phyloP scores from a whole-genome alignment of 1,140 invertebrate genomes.

The Heterodera schachtii region DNA sequence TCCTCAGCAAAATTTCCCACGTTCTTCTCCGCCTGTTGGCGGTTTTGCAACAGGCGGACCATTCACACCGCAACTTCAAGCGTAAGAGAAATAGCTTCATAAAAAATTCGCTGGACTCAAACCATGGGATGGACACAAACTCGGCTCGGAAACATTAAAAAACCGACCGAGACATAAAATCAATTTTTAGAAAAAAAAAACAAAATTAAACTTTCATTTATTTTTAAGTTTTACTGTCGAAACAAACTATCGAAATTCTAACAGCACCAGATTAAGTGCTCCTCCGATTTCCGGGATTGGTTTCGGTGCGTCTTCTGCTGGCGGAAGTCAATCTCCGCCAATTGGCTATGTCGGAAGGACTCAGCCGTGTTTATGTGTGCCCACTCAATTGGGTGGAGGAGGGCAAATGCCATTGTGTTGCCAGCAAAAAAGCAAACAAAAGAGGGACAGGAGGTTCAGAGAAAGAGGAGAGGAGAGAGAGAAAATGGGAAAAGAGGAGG shows the following conservation, averaged over 20 bases:
- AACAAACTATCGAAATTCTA: no score
- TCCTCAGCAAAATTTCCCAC: not conserved
- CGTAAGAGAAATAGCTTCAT: not conserved
- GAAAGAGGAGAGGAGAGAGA: not conserved
- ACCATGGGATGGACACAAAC: no score
- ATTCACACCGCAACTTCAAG: not conserved
- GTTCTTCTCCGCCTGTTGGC: not conserved
- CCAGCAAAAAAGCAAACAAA: not conserved
- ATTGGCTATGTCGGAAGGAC: not conserved
- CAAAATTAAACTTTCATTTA: no score
- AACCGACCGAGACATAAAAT: no score
- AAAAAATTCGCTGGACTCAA: no score
- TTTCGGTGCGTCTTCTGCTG: not conserved
- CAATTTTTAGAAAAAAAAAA: no score
- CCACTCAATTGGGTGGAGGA: not conserved
- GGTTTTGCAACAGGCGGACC: not conserved
- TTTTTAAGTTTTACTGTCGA: no score
- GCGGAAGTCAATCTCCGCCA: not conserved
- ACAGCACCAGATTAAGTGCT: no score
- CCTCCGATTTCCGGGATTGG: not conserved
- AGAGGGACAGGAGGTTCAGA: not conserved
- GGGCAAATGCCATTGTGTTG: slow-evolving; percentile 10
- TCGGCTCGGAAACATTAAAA: no score
- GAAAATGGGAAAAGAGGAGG: not conserved
- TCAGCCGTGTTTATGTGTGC: not conserved